Evolutionary conservation across 64 coral and sea anemone species (phyloP).

Genomic region (Montipora capricornis): DNA sequence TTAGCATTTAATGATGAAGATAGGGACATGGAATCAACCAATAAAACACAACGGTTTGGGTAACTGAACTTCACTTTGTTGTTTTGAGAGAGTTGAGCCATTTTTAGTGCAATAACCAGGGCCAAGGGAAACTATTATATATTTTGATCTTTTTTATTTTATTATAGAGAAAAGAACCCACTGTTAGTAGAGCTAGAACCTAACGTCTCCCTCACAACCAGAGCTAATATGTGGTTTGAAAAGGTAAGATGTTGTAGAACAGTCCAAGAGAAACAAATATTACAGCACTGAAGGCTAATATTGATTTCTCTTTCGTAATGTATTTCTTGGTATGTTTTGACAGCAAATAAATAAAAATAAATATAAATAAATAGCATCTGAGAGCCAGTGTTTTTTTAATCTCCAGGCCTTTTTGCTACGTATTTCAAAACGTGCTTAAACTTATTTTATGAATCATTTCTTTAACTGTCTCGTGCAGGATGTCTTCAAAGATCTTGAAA

Average conservation of each 20-base stretch:
- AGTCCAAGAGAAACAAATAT: not conserved
- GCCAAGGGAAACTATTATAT: not conserved
- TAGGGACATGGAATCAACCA: not conserved
- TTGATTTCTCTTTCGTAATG: too few species aligned
- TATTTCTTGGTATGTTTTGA: too few species aligned
- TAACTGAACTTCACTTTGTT: not conserved
- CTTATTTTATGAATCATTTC: not conserved
- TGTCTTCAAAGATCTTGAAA: constrained; percentile 91
- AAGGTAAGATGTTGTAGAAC: constrained; percentile 65
- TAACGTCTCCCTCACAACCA: constrained; percentile 73
- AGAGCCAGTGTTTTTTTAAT: too few species aligned
- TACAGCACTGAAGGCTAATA: too few species aligned
- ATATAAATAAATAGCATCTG: too few species aligned
- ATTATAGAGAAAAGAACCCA: constrained; percentile 74
- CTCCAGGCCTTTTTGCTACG: too few species aligned
- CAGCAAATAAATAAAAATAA: too few species aligned
- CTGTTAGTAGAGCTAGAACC: constrained; percentile 77
- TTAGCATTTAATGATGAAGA: constrained; percentile 21
- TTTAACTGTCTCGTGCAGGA: constrained; percentile 49
- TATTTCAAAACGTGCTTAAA: not conserved
- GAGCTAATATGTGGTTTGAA: constrained; percentile 91
- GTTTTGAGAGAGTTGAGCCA: not conserved
- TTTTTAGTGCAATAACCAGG: not conserved
- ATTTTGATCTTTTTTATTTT: not conserved
- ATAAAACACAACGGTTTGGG: not conserved